These are phyloP conservation scores for Shargacucullia verbasci DNA, from an alignment of 2,888 invertebrate genomes.

Conservation along the genomic window DNA sequence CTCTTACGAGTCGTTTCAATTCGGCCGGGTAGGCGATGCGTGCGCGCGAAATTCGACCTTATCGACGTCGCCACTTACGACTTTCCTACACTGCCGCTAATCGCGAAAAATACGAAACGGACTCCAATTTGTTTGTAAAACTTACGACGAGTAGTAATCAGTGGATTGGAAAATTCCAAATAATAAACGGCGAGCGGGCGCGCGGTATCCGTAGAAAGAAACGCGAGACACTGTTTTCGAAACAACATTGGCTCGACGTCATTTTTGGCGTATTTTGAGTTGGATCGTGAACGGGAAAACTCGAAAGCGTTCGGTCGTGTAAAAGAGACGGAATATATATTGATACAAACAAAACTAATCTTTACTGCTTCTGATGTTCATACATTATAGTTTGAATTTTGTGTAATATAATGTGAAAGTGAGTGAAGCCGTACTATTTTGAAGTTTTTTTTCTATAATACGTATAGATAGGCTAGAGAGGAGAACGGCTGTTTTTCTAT, in stretches of 20 bases:
- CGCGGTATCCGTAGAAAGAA: conserved; percentile 81
- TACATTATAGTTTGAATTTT: conserved; percentile 76
- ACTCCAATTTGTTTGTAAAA: conserved; percentile 86
- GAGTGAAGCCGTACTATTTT: conserved; percentile 86
- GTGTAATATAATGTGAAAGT: conserved; percentile 70
- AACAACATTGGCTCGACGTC: conserved; percentile 86
- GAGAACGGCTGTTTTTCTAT: conserved; percentile 87
- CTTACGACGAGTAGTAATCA: conserved; percentile 84
- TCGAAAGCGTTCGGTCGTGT: conserved; percentile 86
- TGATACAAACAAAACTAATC: conserved; percentile 75
- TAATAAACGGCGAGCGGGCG: conserved; percentile 79
- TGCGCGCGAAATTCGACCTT: conserved; percentile 74
- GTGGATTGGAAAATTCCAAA: conserved; percentile 91
- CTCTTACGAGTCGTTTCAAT: conserved; percentile 61
- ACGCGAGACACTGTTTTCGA: conserved; percentile 88
- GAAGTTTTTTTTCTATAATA: conserved; percentile 86
- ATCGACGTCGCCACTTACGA: conserved; percentile 75
- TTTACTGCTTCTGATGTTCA: conserved; percentile 70
- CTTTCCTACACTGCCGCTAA: conserved; percentile 85
- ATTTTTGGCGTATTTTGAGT: conserved; percentile 90
- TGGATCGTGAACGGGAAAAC: conserved; percentile 87
- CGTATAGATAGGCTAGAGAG: conserved; percentile 77
- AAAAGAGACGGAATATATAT: conserved; percentile 74
- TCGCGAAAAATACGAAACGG: conserved; percentile 86
- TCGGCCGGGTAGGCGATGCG: conserved; percentile 69